These are phyloP conservation scores for Panonychus citri DNA, from an alignment of 1,140 invertebrate species.

Conservation along the genomic window DNA sequence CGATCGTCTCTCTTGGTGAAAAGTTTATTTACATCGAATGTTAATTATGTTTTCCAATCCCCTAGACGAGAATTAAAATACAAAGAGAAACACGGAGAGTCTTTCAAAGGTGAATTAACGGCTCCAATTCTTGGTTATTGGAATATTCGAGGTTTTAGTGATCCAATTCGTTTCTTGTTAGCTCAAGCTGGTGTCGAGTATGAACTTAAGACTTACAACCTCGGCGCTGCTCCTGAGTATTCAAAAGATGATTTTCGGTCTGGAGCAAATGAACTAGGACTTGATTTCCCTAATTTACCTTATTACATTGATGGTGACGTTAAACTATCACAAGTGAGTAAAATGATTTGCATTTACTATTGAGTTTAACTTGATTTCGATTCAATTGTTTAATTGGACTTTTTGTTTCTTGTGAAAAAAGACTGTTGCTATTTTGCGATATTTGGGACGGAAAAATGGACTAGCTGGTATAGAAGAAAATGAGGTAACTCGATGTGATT, in stretches of 20 bases:
- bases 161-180: slow-evolving; percentile 44
- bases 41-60: no score
- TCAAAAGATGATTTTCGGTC: slow-evolving; percentile 15
- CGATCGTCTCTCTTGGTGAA: no score
- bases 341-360: no score
- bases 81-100: no score
- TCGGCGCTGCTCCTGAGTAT: slow-evolving; percentile 14
- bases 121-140: slow-evolving; percentile 36
- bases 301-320: slow-evolving; percentile 17
- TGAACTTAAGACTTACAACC: slow-evolving; percentile 30
- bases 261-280: slow-evolving; percentile 18
- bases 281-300: slow-evolving; percentile 21
- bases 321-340: slow-evolving; percentile 10
- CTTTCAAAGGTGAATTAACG: background rate
- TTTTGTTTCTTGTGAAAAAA: no score
- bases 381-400: no score
- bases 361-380: no score
- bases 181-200: slow-evolving; percentile 42
- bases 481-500: slow-evolving; percentile 24
- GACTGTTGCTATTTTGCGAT: slow-evolving; percentile 27
- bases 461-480: slow-evolving; percentile 21
- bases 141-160: slow-evolving; percentile 33
- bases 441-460: slow-evolving; percentile 23
- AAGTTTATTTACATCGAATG: no score
- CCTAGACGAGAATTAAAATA: no score